Base-by-base conservation (phyloP, 2,797 vertebrate genomes). In the Prionace glauca region DNA sequence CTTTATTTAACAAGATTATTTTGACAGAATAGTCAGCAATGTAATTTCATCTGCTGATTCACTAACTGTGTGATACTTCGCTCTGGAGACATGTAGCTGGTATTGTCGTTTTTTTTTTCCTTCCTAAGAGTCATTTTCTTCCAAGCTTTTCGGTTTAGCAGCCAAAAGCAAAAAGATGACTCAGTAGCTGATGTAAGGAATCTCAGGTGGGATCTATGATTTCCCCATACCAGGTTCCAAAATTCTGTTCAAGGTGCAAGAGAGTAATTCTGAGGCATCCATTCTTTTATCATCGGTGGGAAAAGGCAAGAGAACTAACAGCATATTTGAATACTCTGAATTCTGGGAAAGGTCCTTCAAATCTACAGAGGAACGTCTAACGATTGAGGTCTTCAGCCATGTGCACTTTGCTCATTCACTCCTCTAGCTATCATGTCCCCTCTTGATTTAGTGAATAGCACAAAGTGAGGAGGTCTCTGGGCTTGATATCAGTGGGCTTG, bases 1-100 rank as follows among this genome's bases (percentile, higher is more conserved):
- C 92, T 71, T 91, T 65, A 24, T 24, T 94, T 94, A 74, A 74
- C 41, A 71, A 29, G 24, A 94, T 36, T 71, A 94, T 71, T 94
- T 50, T 45, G 41, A 72, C 65, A 29, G 92, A 12, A 74, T 50
- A 72, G 16, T 36, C 88, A 91, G 18, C 60, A 91, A 91, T 62
- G 65, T 65, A 20, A 91, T n/a, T 41, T 84, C 60, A 22, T 65
- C 88, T n/a, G 10, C 88, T 10, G 88, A 91, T 91, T 91, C 56
- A 91, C 88, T 10, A 60, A 88, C 45, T 29, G 84, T 22, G 32
- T 65, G 60, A n/a, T 20, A 18, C 88, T 67, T 91, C 3, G 88
- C 60, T n/a, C 62, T 67, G 60, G 14, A 65, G 88, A 65, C 32
- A 22, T 65, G 32, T 91, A 65, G 56, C 50, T 91, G 60, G 32